Conservation (phyloP, 2,113 vertebrate species). For the Centropus bengalensis region DNA sequence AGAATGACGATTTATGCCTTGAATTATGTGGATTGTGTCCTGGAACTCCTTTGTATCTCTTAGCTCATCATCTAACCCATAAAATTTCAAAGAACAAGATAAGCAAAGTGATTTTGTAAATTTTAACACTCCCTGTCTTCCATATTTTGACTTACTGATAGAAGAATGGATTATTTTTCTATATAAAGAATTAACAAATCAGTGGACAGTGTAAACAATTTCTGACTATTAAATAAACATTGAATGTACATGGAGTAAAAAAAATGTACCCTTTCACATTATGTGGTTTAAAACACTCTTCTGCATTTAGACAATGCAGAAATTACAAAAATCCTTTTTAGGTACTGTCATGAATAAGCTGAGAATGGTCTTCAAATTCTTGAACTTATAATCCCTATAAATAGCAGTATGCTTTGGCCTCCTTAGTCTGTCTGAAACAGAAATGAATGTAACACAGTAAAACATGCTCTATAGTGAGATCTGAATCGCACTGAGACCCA, state of each 20-base stretch:
- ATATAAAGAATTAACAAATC: background rate
- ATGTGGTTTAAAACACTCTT: background rate
- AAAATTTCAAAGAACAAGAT: background rate
- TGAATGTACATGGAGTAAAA: background rate
- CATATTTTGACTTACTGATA: background rate
- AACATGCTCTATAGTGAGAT: background rate
- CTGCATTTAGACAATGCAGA: background rate
- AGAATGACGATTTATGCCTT: background rate
- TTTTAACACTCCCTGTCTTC: accelerated
- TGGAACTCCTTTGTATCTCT: background rate
- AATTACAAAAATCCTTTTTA: background rate
- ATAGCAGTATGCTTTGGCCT: background rate
- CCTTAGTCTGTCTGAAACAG: background rate
- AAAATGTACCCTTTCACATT: background rate
- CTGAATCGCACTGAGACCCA: background rate
- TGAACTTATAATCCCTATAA: background rate
- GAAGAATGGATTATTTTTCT: background rate
- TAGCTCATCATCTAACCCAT: background rate
- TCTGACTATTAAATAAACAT: background rate
- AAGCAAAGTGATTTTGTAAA: background rate
- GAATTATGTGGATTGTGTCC: background rate
- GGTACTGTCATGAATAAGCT: background rate
- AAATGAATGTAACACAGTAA: background rate
- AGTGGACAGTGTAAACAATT: background rate
- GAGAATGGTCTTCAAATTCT: background rate